A percentile compares a stretch with the other conserved stretches of the same genome.
Evolutionary conservation across 2,888 invertebrate species (phyloP).

Genomic region (Mesoligia furuncula): DNA sequence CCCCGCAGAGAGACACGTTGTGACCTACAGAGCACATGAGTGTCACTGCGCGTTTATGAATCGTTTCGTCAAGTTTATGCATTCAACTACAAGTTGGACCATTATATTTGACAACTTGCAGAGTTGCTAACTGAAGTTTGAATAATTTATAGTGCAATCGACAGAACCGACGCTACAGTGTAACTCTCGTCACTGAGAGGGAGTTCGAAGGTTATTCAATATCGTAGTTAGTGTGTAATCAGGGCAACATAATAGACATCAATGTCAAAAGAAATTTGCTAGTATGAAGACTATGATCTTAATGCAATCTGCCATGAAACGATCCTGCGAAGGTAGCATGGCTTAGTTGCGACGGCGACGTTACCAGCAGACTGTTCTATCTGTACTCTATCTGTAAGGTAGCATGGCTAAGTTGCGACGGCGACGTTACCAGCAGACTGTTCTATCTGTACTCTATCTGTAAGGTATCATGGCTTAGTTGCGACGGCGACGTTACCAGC

Average conservation of each 20-base stretch:
- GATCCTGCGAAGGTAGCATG: neutral
- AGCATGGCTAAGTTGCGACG: too few species aligned
- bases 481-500: too few species aligned
- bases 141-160: constrained; percentile 50
- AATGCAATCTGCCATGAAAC: neutral
- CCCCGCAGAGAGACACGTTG: neutral
- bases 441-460: too few species aligned
- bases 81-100: constrained; percentile 32
- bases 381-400: constrained; percentile 5
- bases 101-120: constrained; percentile 39
- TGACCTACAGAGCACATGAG: neutral
- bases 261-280: neutral
- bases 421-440: too few species aligned
- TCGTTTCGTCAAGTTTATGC: constrained; percentile 19
- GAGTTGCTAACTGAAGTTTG: constrained; percentile 41
- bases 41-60: neutral
- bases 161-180: neutral
- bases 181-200: too few species aligned
- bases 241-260: neutral
- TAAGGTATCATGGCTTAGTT: too few species aligned
- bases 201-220: constrained; percentile 6
- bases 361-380: neutral
- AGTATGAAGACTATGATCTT: neutral
- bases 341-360: neutral
- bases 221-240: neutral